phyloP scores from a whole-genome alignment of 2,113 vertebrate species.

The Promerops cafer region DNA sequence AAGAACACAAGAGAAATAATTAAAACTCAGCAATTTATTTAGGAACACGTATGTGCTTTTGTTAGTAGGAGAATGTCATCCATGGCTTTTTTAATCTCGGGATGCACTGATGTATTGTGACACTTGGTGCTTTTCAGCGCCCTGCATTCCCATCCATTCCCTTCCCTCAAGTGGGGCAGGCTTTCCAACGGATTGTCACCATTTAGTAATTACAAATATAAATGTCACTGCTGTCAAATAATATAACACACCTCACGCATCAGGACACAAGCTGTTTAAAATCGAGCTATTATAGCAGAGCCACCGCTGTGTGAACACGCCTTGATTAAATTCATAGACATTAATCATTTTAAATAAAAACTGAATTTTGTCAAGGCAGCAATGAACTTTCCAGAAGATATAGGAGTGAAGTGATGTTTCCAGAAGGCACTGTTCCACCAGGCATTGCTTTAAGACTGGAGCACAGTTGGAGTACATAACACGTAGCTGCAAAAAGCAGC shows the following conservation, averaged over 20 bases:
- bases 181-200: constrained; percentile 33
- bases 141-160: not conserved
- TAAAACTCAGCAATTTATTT: constrained; percentile 7
- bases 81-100: not conserved
- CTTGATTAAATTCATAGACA: constrained; percentile 57
- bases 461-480: not conserved
- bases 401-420: not conserved
- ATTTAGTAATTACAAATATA: constrained; percentile 66
- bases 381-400: constrained; percentile 46
- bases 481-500: not conserved
- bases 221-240: constrained; percentile 62
- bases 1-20: not conserved
- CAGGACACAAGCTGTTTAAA: constrained; percentile 63
- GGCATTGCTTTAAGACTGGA: not conserved
- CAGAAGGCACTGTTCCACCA: constrained; percentile 21
- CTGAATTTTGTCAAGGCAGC: constrained; percentile 39
- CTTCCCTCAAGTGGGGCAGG: not conserved
- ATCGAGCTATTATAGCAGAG: constrained; percentile 5
- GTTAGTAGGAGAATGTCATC: not conserved
- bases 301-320: not conserved
- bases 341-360: constrained; percentile 69
- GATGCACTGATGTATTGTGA: not conserved
- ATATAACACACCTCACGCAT: constrained; percentile 56
- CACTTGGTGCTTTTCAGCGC: not conserved
- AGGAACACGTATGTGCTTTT: not conserved